Base-by-base conservation (phyloP, 2,113 vertebrate species). In the Menura novaehollandiae region DNA sequence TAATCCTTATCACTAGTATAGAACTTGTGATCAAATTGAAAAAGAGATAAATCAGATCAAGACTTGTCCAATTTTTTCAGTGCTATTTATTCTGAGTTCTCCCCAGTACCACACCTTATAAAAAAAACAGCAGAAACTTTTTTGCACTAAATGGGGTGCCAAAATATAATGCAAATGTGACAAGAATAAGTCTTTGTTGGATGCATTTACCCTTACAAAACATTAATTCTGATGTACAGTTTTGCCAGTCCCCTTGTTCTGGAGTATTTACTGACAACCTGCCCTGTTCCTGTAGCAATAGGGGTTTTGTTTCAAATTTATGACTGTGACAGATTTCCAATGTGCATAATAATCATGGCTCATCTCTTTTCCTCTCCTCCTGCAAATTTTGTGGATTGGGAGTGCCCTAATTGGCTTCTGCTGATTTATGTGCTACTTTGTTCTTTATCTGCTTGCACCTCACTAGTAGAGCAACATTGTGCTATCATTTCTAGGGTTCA, bases 381-480 rank as follows among this genome's bases (percentile, higher is more conserved):
- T 47, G 46, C 8, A 82, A 80, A 7, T 35, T 81, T 91, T 96
- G 81, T 92, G 32, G 67, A 87, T 58, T 62, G 49, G 76, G 68
- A 94, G 60, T 43, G 60, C 79, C 83, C 75, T 82, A 95, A 95
- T 96, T 97, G 96, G 74, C 90, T 97, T 95, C 91, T 91, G 55
- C 73, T 98, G 97, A 97, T 98, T 98, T 97, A 98, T 98, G 94
- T 88, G 43, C 92, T 96, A 97, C 97, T 98, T 98, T 98, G 98
- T 98, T 98, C 97, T 98, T 98, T 98, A 97, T 98, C 98, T 98
- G 91, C 97, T 98, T 97, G 95, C 97, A 97, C 97, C 97, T 98
- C 95, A 26, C 97, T 85, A 47, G 95, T 85, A 96, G 96, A 97
- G 97, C 91, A 98, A 97, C 97, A 97, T 94, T 59, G 9, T 85